Evolutionary conservation across 1,140 invertebrate genomes (phyloP).

Genomic region (Macrocentrus cingulum): DNA sequence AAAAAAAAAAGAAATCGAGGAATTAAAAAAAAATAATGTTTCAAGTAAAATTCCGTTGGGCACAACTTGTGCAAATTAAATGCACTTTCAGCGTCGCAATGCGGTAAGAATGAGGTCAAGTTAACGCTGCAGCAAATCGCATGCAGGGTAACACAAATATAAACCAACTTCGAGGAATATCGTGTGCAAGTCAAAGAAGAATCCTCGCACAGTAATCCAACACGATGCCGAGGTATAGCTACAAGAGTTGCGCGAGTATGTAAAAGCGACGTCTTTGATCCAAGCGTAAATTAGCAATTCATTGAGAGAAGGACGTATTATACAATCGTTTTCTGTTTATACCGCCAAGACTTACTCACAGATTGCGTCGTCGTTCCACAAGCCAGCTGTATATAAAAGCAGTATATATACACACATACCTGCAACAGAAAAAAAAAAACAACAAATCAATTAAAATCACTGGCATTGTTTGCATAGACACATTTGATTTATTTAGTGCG

Average conservation of each 20-base stretch:
- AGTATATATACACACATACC: constrained; percentile 24
- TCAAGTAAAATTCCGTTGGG: too few species aligned
- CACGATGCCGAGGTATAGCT: too few species aligned
- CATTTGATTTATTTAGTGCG: background rate
- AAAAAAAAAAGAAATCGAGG: too few species aligned
- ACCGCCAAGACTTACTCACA: background rate
- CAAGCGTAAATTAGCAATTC: background rate
- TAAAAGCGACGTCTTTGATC: too few species aligned
- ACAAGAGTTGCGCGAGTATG: too few species aligned
- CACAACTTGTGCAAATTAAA: too few species aligned
- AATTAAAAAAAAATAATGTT: too few species aligned
- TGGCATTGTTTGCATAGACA: background rate
- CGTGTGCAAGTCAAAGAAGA: constrained; percentile 4
- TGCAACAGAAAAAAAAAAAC: constrained; percentile 15
- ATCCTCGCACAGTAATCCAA: too few species aligned
- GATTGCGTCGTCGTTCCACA: too few species aligned
- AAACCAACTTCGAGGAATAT: constrained; percentile 8
- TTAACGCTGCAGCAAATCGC: constrained; percentile 17
- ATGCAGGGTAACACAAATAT: constrained; percentile 19
- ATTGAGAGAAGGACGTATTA: background rate
- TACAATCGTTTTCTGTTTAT: too few species aligned
- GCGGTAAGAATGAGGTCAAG: constrained; percentile 25
- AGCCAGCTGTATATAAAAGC: background rate
- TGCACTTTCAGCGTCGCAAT: constrained; percentile 24
- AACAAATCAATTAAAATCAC: background rate